Evolutionary conservation across 2,113 vertebrate genomes (phyloP), one percentile per base, ranked within the genome.

Genomic region (Spizaetus ornatus): DNA sequence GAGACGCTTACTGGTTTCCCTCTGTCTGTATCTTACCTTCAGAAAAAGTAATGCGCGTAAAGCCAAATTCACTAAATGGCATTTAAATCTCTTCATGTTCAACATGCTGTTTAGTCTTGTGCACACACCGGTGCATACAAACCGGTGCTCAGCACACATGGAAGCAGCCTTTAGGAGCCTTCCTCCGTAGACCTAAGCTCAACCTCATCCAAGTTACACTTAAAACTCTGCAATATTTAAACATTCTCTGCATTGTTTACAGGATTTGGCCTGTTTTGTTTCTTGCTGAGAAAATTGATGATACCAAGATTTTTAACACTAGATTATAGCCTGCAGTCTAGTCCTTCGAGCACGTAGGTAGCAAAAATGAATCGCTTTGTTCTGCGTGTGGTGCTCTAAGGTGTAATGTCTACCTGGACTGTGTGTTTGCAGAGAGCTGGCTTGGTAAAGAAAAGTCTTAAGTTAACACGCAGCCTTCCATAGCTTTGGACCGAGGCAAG

Each of bases 251-350:
- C 42, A 3, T 10, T 93, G 81, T 77, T 74, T 78, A 45, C 53
- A 20, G 96, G 52, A 69, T 79, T 71, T 81, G 70, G 94, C 71
- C 88, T 82, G 69, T 34, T 94, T 61, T 82, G 67, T 65, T 89
- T 80, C 88, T 66, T 66, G 53, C 90, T 66, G 77, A 70, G 89
- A 67, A 79, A 73, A 82, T 1, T 22, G 94, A 82, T 87, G 95
- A 70, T 70, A 9, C n/a, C 6, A 3, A 18, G 85, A 36, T 45
- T 89, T 88, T 53, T 38, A 52, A 14, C n/a, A 29, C 6, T 27
- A 26, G 63, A 10, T 26, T 6, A 5, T 6, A 71, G 88, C 96
- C 96, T 90, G 94, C 90, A 93, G 90, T 6, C 40, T 18, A 31
- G 18, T 73, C 94, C 95, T 92, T 27, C 0, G 25, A 90, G 95